phyloP scores from a whole-genome alignment of 1,140 invertebrate genomes.

The Tenebrio molitor region DNA sequence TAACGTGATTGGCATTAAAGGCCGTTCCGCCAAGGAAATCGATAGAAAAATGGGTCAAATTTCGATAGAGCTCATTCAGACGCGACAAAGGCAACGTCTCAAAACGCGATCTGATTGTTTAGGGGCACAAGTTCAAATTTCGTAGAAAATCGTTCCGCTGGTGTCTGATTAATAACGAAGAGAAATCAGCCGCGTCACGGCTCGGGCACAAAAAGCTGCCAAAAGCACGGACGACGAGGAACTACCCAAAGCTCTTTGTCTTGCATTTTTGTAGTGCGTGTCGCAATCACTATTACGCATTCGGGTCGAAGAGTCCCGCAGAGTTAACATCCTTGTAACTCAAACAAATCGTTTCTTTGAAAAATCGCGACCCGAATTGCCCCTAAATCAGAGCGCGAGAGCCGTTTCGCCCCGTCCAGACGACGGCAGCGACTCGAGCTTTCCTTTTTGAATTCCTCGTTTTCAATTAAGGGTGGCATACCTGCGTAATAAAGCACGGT shows the following conservation, averaged over 20 bases:
- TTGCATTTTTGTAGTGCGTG: not conserved
- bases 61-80: not conserved
- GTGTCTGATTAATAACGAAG: too few relatives aligned
- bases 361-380: not conserved
- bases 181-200: too few relatives aligned
- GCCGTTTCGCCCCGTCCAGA: conserved; percentile 1
- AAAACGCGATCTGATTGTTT: too few relatives aligned
- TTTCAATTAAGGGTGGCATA: conserved; percentile 48
- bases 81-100: too few relatives aligned
- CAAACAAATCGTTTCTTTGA: not conserved
- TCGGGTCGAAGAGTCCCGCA: conserved; percentile 11
- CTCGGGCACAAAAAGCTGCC: not conserved
- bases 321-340: not conserved
- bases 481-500: conserved; percentile 46
- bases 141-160: too few relatives aligned
- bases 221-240: not conserved
- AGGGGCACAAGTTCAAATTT: too few relatives aligned
- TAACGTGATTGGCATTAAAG: not conserved
- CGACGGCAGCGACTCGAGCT: conserved; percentile 1
- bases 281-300: conserved; percentile 1
- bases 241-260: conserved; percentile 20
- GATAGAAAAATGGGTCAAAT: not conserved
- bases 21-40: not conserved
- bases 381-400: not conserved
- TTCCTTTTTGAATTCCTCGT: conserved; percentile 26